Base-by-base conservation (phyloP, 2,113 vertebrate genomes). In the Tautogolabrus adspersus region DNA sequence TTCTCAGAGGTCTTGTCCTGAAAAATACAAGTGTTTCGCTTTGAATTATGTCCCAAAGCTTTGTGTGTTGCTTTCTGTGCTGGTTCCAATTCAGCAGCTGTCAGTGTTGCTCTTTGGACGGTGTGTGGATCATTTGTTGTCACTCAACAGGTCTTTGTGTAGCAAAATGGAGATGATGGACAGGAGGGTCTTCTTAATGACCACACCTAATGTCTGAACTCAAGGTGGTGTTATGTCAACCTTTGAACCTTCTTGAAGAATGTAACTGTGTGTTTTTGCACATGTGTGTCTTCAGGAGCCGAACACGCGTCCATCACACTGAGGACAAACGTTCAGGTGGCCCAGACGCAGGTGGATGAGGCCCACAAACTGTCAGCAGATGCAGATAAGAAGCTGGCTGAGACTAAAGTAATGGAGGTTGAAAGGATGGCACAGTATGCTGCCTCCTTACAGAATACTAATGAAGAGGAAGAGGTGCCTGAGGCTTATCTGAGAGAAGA, bases 371-470 rank as follows among this genome's bases (percentile, higher is more conserved):
- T 97, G 16, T 96, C 94, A 1, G 75, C 84, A 81, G 96, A 96
- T 23, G 97, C 97, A 0, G 96, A 99, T 77, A 95, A 92, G 84
- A 96, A 95, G 88, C 70, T 99, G 79, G 93, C 96, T 0, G 96
- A 98, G 79, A 90, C 87, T 1, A 97, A 98, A 92, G 96, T 95
- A 0, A 95, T 93, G 81, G 95, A 95, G 88, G 85, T 95, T 60
- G 86, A 95, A 81, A 88, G 91, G 83, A 89, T 93, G 88, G 65
- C 91, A 0, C 89, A 89, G 40, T 51, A 92, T 26, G 61, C 88
- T 12, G 72, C 87, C 10, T 76, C 83, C 21, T 37, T 81, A 34
- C 66, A 91, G 57, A 84, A 42, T 18, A 47, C 66, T 1, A 52
- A 72, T 18, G 89, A 92, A 1, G 89, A 92, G 38, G 87, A 91